phyloP scores from a whole-genome alignment of 2,888 invertebrate species.

The Dastarcus helophoroides region DNA sequence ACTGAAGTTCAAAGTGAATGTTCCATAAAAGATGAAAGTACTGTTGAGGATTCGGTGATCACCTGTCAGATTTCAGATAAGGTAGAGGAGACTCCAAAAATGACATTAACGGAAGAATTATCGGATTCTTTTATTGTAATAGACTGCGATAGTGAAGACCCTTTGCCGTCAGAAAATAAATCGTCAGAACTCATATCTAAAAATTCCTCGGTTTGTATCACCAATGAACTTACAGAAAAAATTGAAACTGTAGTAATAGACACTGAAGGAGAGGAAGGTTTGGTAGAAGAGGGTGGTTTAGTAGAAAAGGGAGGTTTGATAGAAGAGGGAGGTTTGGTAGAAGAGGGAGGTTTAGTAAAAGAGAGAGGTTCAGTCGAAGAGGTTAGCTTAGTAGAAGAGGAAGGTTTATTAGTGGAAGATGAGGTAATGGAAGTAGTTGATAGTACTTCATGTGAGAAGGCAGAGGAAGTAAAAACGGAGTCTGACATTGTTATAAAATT shows the following conservation, averaged over 20 bases:
- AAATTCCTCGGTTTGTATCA: too few species aligned
- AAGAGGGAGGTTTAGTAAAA: slow-evolving; percentile 3
- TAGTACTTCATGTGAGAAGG: slow-evolving; percentile 1
- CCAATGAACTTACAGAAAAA: slow-evolving; percentile 5
- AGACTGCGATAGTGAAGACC: too few species aligned
- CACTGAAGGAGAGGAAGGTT: slow-evolving; percentile 5
- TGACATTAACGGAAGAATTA: too few species aligned
- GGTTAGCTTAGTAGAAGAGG: slow-evolving; percentile 5
- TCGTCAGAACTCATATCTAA: too few species aligned
- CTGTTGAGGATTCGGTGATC: neutral
- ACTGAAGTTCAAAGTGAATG: neutral
- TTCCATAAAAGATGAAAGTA: too few species aligned
- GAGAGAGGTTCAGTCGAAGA: slow-evolving; percentile 5
- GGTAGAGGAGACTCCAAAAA: too few species aligned
- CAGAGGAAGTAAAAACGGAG: neutral
- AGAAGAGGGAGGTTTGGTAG: slow-evolving; percentile 6
- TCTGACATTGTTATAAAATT: slow-evolving; percentile 38
- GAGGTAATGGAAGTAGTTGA: slow-evolving; percentile 2
- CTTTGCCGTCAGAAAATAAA: too few species aligned
- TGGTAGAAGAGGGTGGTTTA: slow-evolving; percentile 5
- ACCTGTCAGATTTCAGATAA: neutral
- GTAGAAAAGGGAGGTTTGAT: slow-evolving; percentile 2
- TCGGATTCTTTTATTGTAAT: too few species aligned
- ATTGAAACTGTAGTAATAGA: slow-evolving; percentile 2
- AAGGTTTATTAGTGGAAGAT: slow-evolving; percentile 1